These are phyloP conservation scores for Cryptus viduatorius DNA, from an alignment of 2,888 invertebrate species.

Conservation along the genomic window DNA sequence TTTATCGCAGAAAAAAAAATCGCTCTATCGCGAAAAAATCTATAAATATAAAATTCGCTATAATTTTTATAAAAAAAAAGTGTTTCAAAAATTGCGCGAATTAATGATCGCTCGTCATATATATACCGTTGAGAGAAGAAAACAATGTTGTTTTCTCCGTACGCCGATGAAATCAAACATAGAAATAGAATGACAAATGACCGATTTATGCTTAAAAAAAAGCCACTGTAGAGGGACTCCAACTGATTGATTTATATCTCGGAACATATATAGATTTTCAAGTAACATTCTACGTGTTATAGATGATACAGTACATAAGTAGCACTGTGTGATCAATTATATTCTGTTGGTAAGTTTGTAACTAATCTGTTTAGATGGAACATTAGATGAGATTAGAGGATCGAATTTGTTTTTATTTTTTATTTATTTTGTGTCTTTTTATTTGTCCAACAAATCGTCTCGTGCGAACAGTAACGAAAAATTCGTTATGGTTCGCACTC, in stretches of 20 bases:
- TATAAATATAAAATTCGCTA: background rate
- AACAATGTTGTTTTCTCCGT: background rate
- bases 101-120: background rate
- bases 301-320: conserved; percentile 77
- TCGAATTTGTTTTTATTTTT: conserved; percentile 26
- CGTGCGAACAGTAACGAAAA: conserved; percentile 15
- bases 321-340: conserved; percentile 78
- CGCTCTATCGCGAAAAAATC: background rate
- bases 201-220: conserved; percentile 15
- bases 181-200: conserved; percentile 5
- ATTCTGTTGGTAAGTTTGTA: conserved; percentile 79
- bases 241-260: conserved; percentile 41
- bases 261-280: conserved; percentile 71
- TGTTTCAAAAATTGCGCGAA: background rate
- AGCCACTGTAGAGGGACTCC: conserved; percentile 25
- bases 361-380: conserved; percentile 75
- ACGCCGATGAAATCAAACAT: background rate
- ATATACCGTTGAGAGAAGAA: background rate
- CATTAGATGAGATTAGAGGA: conserved; percentile 56
- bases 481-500: conserved; percentile 20
- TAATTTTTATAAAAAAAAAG: background rate
- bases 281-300: conserved; percentile 78
- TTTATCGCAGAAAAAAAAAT: background rate
- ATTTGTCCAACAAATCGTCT: background rate
- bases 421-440: background rate